These are phyloP conservation scores for Catocala nupta DNA, from an alignment of 2,888 invertebrate genomes.

Conservation along the genomic window DNA sequence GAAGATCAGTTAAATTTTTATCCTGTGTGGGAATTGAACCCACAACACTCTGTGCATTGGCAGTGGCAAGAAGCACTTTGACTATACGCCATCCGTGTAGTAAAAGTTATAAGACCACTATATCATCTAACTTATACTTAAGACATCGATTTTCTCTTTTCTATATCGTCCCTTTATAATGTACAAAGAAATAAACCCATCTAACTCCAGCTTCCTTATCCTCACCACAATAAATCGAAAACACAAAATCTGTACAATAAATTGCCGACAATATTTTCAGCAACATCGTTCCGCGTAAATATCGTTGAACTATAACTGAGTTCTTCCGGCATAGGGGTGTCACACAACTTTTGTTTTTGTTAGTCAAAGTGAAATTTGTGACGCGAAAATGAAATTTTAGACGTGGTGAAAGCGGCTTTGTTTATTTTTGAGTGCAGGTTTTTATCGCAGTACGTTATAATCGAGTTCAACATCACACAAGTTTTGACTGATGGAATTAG, in stretches of 20 bases:
- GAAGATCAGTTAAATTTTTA: too few species aligned
- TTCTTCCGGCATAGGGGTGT: conserved; percentile 41
- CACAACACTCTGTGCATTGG: too few species aligned
- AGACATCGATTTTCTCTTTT: background rate
- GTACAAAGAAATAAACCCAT: conserved; percentile 1
- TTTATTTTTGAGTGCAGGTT: background rate
- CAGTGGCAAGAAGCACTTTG: too few species aligned
- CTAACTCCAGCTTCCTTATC: conserved; percentile 21
- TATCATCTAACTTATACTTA: too few species aligned
- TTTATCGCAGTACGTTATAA: background rate
- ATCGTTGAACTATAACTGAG: conserved; percentile 55
- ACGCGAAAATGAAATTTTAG: background rate
- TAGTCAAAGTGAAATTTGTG: background rate
- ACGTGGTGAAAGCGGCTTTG: background rate
- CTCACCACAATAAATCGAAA: conserved; percentile 48
- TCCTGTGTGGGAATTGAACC: too few species aligned
- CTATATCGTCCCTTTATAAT: too few species aligned
- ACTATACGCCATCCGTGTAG: too few species aligned
- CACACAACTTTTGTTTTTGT: conserved; percentile 16
- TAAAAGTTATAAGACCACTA: too few species aligned
- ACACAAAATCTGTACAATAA: conserved; percentile 52
- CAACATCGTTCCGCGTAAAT: conserved; percentile 54
- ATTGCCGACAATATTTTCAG: conserved; percentile 58
- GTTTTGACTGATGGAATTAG: too few species aligned
- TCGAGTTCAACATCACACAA: too few species aligned